These are phyloP conservation scores for Drosophila kanapiae DNA, from an alignment of 1,140 invertebrate species.

Conservation along the genomic window DNA sequence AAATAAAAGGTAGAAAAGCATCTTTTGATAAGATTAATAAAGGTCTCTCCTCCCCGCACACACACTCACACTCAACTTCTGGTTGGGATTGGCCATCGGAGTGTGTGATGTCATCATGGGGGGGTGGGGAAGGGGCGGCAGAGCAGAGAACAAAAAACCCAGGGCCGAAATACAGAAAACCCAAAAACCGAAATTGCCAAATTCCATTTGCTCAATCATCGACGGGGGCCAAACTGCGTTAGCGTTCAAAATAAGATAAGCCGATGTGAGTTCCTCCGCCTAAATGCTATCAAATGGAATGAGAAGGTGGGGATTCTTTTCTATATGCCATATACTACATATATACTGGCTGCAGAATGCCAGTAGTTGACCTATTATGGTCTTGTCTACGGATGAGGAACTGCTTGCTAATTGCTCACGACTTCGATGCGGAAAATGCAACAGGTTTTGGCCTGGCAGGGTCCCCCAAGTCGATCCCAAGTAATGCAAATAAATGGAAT, in stretches of 20 bases:
- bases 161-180: conserved; percentile 25
- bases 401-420: conserved; percentile 71
- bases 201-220: conserved; percentile 64
- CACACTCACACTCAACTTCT: conserved; percentile 18
- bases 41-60: conserved; percentile 31
- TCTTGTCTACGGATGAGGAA: conserved; percentile 52
- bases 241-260: conserved; percentile 60
- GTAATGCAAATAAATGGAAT: conserved; percentile 41
- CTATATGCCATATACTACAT: not conserved
- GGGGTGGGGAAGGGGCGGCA: not conserved
- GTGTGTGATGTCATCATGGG: conserved; percentile 67
- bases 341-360: conserved; percentile 15
- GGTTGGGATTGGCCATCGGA: conserved; percentile 39
- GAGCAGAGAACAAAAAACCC: conserved; percentile 19
- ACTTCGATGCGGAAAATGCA: conserved; percentile 76
- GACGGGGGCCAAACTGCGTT: conserved; percentile 48
- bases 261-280: conserved; percentile 44
- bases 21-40: conserved; percentile 82
- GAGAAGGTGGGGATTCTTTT: conserved; percentile 6
- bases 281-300: conserved; percentile 27
- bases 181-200: conserved; percentile 49
- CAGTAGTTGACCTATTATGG: conserved; percentile 68
- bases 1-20: conserved; percentile 58
- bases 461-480: not conserved
- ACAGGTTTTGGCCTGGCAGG: conserved; percentile 56